Base-by-base conservation (phyloP, 2,113 vertebrate species). In the Regulus satrapa region DNA sequence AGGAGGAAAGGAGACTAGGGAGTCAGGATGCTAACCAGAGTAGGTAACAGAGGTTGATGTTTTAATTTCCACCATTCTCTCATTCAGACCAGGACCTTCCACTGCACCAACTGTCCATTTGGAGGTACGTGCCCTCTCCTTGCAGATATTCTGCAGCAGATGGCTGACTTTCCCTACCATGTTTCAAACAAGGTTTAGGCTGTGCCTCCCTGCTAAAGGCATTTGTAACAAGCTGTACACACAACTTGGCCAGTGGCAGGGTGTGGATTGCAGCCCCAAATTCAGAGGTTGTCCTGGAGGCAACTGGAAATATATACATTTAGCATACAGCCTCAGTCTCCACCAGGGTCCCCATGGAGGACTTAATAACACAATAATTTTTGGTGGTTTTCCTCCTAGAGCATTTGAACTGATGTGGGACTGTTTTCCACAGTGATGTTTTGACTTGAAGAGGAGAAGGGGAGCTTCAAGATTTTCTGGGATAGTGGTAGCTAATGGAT, bases 191-290 rank as follows among this genome's bases (percentile, higher is more conserved):
- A 72, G n/a, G 19, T 17, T 72, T 17, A 38, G 29, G 26, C 43
- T 88, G 46, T 81, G 52, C 32, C 71, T 75, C 7, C 18, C 12
- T 78, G 14, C 25, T 40, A 29, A 12, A 26, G 38, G 16, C 20
- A 31, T 54, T 68, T 91, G 31, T 51, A 80, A 55, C 25, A 28
- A 63, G 14, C 14, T 74, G 7, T 77, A 18, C 11, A 28, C 2
- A 8, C 10, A 80, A 1, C 25, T 21, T 49, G 36, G 54, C 23
- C 78, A 40, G 38, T 43, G 61, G 46, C 20, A 31, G 0, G 0
- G 20, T 32, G n/a, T 13, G 29, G 23, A 18, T 19, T 85, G 38
- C 25, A 86, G 55, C 28, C n/a, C 4, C 2, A 18, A 40, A 36
- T 26, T 76, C 72, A 40, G 13, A 26, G 13, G 10, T 40, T 23